These are phyloP conservation scores for Oreohelix idahoensis DNA, from an alignment of 1,140 invertebrate species.

Conservation along the genomic window DNA sequence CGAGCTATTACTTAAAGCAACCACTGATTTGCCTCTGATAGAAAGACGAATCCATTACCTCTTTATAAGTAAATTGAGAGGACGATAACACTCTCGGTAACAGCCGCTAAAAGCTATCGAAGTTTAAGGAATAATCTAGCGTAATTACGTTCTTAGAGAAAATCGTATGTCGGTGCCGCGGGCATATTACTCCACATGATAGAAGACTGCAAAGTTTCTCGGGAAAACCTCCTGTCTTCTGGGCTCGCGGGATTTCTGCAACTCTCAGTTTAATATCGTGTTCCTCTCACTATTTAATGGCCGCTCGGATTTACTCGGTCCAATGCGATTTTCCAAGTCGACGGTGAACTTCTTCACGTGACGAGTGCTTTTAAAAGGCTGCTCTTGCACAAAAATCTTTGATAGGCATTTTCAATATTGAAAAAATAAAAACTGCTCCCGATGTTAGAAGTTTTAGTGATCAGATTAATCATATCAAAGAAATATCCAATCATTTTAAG, in stretches of 20 bases:
- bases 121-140: constrained; percentile 43
- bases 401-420: constrained; percentile 27
- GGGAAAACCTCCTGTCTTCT: background rate
- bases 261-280: constrained; percentile 30
- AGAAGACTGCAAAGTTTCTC: constrained; percentile 40
- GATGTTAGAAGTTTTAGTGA: constrained; percentile 7
- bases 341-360: background rate
- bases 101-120: constrained; percentile 40
- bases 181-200: constrained; percentile 32
- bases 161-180: constrained; percentile 37
- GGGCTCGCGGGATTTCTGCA: constrained; percentile 25
- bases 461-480: constrained; percentile 36
- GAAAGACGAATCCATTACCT: constrained; percentile 42
- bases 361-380: constrained; percentile 36
- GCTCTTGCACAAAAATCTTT: constrained; percentile 21
- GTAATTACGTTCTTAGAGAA: constrained; percentile 35
- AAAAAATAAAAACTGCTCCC: background rate
- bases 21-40: constrained; percentile 36
- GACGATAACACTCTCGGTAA: constrained; percentile 34
- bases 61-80: constrained; percentile 44
- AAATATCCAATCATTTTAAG: constrained; percentile 39
- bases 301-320: constrained; percentile 16
- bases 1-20: constrained; percentile 43
- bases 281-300: constrained; percentile 32
- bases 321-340: constrained; percentile 37